Evolutionary conservation across 1,140 invertebrate species (phyloP), one percentile per base, ranked within the genome.

Genomic region (Bactericera cockerelli): DNA sequence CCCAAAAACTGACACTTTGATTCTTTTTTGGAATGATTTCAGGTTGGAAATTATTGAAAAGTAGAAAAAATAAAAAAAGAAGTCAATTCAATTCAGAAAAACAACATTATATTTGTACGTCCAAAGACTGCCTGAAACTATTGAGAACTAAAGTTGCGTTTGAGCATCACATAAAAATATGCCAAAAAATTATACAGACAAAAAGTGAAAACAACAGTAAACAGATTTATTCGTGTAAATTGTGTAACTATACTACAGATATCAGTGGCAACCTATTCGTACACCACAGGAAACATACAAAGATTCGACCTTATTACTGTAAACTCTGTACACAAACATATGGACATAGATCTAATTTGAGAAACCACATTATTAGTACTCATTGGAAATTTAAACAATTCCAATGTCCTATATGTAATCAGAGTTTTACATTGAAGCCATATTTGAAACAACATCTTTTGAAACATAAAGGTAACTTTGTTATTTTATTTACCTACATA

Each of bases 401-500:
- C n/a, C 8, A 4, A 16, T 49, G 42, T 16, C 22, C n/a, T 8
- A 16, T 19, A 6, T 49, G 42, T 16, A 49, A 49, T 49, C 8
- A 6, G 22, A 19, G n/a, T 19, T 49, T 49, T 49, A 16, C 42
- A 19, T n/a, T 49, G 42, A 49, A 49, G n/a, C 19, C 42, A n/a
- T 49, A 49, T 49, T 6, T 49, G 42, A 16, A 49, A 49, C 42
- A 49, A 49, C 42, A 49, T 49, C 42, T 49, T 49, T 49, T 22
- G 8, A 49, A 49, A n/a, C 42, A 49, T n/a, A 49, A 4, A 19
- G 42, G 42, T 49, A 49, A 49, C 3, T 49, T 36, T 36, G 10
- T n/a, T n/a, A n/a, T n/a, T n/a, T n/a, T n/a, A n/a, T n/a, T n/a
- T n/a, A n/a, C n/a, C n/a, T n/a, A n/a, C n/a, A n/a, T n/a, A n/a